Evolutionary conservation across 2,113 vertebrate genomes (phyloP), one percentile per base, ranked within the genome.

Genomic region (Lepus timidus): DNA sequence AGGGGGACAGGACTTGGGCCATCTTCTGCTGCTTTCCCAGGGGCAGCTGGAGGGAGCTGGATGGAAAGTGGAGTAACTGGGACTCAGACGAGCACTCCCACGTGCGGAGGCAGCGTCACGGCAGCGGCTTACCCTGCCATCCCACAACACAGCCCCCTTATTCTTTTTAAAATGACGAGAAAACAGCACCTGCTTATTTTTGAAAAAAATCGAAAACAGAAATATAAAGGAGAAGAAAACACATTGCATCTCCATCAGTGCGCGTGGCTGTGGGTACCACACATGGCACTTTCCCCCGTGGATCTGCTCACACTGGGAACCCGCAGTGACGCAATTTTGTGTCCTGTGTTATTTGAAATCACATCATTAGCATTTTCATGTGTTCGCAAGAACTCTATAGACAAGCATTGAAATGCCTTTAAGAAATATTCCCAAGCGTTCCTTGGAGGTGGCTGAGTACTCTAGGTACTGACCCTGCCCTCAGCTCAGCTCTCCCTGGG

Each of bases 211-310:
- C 71, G 19, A 19, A 71, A 82, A 52, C 17, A 49, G 39, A 82
- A 85, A 51, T 39, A 16, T 1, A 19, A 71, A 29, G 19, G 13
- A 76, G 8, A 31, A 84, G 65, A 1, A 33, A n/a, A 8, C 23
- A 65, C 0, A 3, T 1, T 55, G 14, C 17, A 1, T 29, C 36
- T 22, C 65, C 20, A 6, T 13, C 14, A 6, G 7, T 20, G 3
- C 0, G 23, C 13, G 36, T 6, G 19, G 0, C 33, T 20, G 49
- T 11, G 23, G 0, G 1, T 1, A 2, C 16, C 29, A 14, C 62
- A 4, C 20, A n/a, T 31, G 12, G n/a, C 61, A 25, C 36, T 1
- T 0, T 7, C 1, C 31, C 33, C n/a, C 29, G 3, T 23, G 29
- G 11, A 1, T 19, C 44, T 12, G 8, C 31, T 36, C 33, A 4